These are phyloP conservation scores for Bubo bubo DNA, from an alignment of 2,113 vertebrate genomes.

Conservation along the genomic window DNA sequence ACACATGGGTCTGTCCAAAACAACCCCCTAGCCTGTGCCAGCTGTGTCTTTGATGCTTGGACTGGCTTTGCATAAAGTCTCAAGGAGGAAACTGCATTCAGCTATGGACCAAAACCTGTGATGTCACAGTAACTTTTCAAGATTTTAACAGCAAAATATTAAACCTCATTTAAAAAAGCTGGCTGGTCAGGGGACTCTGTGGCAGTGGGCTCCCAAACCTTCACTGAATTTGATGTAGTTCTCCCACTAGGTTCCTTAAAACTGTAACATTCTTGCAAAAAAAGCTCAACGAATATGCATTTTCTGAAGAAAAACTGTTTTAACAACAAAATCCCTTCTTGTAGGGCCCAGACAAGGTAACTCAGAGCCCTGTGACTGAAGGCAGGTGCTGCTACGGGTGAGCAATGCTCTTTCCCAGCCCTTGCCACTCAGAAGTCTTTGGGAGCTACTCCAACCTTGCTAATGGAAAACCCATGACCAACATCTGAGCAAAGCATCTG, in stretches of 20 bases:
- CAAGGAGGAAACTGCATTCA: not conserved
- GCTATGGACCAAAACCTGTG: not conserved
- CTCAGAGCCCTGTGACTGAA: not conserved
- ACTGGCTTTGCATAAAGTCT: not conserved
- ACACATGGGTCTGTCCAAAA: not conserved
- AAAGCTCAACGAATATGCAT: not conserved
- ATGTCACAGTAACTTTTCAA: not conserved
- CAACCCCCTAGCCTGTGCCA: not conserved
- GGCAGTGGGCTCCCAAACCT: not conserved
- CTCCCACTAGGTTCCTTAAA: not conserved
- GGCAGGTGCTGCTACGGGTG: not conserved
- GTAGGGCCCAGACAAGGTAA: not conserved
- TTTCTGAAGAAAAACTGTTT: not conserved
- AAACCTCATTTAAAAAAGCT: not conserved
- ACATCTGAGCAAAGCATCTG: not conserved
- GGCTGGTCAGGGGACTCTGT: not conserved
- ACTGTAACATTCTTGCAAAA: not conserved
- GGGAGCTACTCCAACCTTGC: not conserved
- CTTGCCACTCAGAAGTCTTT: not conserved
- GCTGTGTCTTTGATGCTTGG: not conserved
- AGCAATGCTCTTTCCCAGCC: not conserved
- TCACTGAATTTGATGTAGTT: not conserved
- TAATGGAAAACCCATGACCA: not conserved
- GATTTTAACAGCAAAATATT: not conserved
- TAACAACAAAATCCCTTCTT: not conserved